Evolutionary conservation across 2,113 vertebrate genomes (phyloP).

Genomic region (Scopus umbretta): DNA sequence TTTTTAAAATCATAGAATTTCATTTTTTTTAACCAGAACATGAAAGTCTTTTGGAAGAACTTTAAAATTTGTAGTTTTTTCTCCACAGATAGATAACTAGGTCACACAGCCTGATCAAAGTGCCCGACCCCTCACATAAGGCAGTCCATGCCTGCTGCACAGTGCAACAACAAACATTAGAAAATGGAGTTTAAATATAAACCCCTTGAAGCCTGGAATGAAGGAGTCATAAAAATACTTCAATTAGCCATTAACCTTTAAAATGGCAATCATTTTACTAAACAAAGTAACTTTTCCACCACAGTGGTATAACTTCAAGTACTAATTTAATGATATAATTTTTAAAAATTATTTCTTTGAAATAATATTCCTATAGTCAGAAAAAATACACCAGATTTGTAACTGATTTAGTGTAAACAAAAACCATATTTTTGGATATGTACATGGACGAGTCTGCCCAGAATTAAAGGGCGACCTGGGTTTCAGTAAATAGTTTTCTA

Average conservation of each 20-base stretch:
- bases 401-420: constrained; percentile 73
- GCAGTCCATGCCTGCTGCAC: constrained; percentile 40
- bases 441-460: constrained; percentile 64
- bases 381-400: constrained; percentile 75
- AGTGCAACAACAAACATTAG: constrained; percentile 43
- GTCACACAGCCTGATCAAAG: constrained; percentile 36
- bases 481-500: constrained; percentile 45
- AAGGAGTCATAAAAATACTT: constrained; percentile 72
- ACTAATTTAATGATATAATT: constrained; percentile 74
- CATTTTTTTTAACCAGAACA: constrained; percentile 73
- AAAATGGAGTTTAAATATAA: constrained; percentile 49
- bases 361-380: constrained; percentile 79
- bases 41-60: constrained; percentile 79
- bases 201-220: constrained; percentile 66
- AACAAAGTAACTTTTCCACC: constrained; percentile 65
- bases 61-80: constrained; percentile 64
- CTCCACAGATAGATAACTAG: constrained; percentile 24
- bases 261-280: constrained; percentile 59
- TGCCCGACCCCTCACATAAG: neutral
- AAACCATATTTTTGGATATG: constrained; percentile 62
- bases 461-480: constrained; percentile 55
- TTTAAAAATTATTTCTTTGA: constrained; percentile 75
- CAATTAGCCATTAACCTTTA: constrained; percentile 71
- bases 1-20: constrained; percentile 78
- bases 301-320: constrained; percentile 74